Evolutionary conservation across 2,113 vertebrate genomes (phyloP), one percentile per base, ranked within the genome.

Genomic region (Cinclus cinclus): DNA sequence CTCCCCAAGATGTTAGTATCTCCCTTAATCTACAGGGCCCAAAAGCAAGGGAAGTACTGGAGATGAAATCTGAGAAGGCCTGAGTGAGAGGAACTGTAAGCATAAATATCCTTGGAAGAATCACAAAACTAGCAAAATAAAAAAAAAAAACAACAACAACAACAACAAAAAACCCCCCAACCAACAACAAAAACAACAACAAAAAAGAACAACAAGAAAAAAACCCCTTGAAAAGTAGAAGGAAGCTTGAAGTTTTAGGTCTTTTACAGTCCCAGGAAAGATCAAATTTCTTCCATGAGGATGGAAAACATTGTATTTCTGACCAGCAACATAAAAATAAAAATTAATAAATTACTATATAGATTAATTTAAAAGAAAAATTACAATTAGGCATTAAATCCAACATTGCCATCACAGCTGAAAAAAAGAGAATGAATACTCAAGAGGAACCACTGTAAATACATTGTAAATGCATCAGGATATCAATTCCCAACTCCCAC

Each of bases 331-430:
- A 75, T 3, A 49, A 41, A 60, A 49, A 27, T 22, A 18, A 58
- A 75, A 59, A 37, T 3, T 2, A 55, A 50, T 5, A 10, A 42
- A 60, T 13, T 5, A 7, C 6, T 12, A 31, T 30, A 47, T 11
- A 23, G 11, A 53, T 42, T 49, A n/a, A 33, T 42, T 52, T 37
- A 13, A 16, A 35, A 35, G 20, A 23, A 41, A 35, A 10, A 44
- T 10, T 35, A 19, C 8, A 27, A 11, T 23, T 19, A 27, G 9
- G 2, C 23, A 47, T 76, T 50, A 21, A 44, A 59, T 81, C 8
- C 17, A 55, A 22, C 10, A 58, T 3, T 41, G 2, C 33, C 28
- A 22, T 44, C 2, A 1, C 11, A n/a, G 3, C 2, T 52, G 33
- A 35, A 10, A 55, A 55, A 91, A 77, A 23, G 11, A 68, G 3